Conservation (phyloP, 2,888 invertebrate species). For the Cephus nigrinus region DNA sequence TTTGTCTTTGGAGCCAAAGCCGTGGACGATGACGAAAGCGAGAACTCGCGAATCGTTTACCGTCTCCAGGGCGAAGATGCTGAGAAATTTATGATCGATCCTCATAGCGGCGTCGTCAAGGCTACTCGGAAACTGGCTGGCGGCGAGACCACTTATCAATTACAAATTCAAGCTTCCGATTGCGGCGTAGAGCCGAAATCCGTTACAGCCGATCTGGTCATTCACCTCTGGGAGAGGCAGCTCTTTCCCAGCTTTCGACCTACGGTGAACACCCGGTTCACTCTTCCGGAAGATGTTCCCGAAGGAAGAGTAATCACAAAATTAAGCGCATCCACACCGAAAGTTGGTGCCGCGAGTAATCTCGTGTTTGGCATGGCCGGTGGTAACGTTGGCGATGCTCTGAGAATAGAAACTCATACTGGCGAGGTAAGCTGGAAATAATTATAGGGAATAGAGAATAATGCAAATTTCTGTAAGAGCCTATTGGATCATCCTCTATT, state of each 20-base stretch:
- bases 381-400: slow-evolving; percentile 92
- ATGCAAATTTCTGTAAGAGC: not conserved
- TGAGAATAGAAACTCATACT: slow-evolving; percentile 80
- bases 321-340: slow-evolving; percentile 83
- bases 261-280: slow-evolving; percentile 78
- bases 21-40: slow-evolving; percentile 82
- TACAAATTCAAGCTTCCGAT: slow-evolving; percentile 85
- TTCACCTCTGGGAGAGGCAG: slow-evolving; percentile 81
- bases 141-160: slow-evolving; percentile 73
- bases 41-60: slow-evolving; percentile 85
- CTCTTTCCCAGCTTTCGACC: slow-evolving; percentile 84
- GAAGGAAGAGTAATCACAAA: slow-evolving; percentile 83
- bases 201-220: slow-evolving; percentile 80
- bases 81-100: slow-evolving; percentile 82
- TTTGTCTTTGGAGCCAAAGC: slow-evolving; percentile 94
- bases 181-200: slow-evolving; percentile 77
- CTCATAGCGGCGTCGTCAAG: slow-evolving; percentile 88
- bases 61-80: slow-evolving; percentile 81
- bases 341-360: slow-evolving; percentile 77
- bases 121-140: slow-evolving; percentile 77
- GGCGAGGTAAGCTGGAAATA: slow-evolving; percentile 70
- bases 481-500: not conserved
- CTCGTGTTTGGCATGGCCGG: slow-evolving; percentile 89
- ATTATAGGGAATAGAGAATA: not conserved
- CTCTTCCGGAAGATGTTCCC: slow-evolving; percentile 82